Evolutionary conservation across 2,888 invertebrate genomes (phyloP).

Genomic region (Sinopyrophorus schimmeli): DNA sequence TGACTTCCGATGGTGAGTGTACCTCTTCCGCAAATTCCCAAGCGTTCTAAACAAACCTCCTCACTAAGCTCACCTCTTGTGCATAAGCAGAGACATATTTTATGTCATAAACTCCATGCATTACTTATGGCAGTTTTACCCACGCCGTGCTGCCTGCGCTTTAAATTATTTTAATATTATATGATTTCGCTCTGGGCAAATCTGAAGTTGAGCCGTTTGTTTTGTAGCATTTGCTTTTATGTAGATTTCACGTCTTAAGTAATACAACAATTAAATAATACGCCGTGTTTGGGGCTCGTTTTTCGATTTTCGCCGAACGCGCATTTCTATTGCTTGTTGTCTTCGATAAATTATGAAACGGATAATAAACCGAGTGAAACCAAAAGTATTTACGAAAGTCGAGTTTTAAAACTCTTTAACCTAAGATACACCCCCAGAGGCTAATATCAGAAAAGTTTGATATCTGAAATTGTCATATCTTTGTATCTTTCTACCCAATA

Average conservation of each 20-base stretch:
- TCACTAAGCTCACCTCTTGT: conserved; percentile 33
- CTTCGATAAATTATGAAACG: too few species aligned
- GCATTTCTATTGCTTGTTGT: too few species aligned
- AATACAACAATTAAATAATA: conserved; percentile 9
- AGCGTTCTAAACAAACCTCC: conserved; percentile 28
- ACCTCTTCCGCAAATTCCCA: conserved; percentile 32
- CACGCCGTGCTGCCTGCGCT: conserved; percentile 40
- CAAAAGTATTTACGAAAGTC: conserved; percentile 22
- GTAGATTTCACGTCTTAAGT: conserved; percentile 23
- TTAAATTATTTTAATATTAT: conserved; percentile 55
- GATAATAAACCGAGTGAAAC: conserved; percentile 8
- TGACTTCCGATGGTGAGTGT: too few species aligned
- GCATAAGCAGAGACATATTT: conserved; percentile 42
- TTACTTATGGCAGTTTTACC: conserved; percentile 41
- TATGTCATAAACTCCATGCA: conserved; percentile 43
- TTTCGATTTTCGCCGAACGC: too few species aligned
- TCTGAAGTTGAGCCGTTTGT: conserved; percentile 45
- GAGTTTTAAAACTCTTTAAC: conserved; percentile 27
- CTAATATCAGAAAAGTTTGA: conserved; percentile 30
- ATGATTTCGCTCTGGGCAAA: conserved; percentile 51
- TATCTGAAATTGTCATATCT: conserved; percentile 40
- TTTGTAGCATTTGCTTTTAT: conserved; percentile 35
- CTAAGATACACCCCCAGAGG: conserved; percentile 34
- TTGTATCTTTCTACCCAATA: conserved; percentile 33
- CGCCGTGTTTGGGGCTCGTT: too few species aligned